phyloP scores from a whole-genome alignment of 2,113 vertebrate genomes.

The Craseonycteris thonglongyai region DNA sequence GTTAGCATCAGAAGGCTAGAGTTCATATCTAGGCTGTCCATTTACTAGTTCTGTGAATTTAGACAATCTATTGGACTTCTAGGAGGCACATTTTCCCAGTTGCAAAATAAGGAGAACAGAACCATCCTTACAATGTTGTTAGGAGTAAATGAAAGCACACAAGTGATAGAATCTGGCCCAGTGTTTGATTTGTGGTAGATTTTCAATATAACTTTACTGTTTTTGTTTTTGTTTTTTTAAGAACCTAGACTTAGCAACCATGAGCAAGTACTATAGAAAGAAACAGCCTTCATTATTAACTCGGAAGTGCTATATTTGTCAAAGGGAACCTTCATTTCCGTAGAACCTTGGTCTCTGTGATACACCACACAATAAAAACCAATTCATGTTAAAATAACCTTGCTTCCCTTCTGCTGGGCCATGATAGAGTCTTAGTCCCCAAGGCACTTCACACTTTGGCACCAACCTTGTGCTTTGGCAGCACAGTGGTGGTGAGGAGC shows the following conservation, averaged over 20 bases:
- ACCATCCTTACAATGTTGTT: neutral
- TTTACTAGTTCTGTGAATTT: neutral
- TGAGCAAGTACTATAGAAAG: neutral
- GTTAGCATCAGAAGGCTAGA: neutral
- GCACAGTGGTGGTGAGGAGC: neutral
- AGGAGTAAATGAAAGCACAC: neutral
- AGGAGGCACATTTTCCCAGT: neutral
- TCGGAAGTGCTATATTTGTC: neutral
- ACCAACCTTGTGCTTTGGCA: neutral
- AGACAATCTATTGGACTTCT: neutral
- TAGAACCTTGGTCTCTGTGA: neutral
- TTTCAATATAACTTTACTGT: neutral
- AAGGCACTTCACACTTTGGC: neutral
- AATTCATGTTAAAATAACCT: neutral
- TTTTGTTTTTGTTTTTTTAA: neutral
- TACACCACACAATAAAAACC: neutral
- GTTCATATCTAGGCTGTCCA: neutral
- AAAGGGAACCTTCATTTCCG: neutral
- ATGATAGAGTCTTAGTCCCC: neutral
- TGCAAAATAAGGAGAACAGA: neutral
- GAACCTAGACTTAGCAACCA: neutral
- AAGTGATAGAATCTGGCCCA: neutral
- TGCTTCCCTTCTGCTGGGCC: neutral
- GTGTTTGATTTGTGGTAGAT: neutral
- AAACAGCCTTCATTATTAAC: neutral